Percentiles rank a stretch among this genome's conserved stretches.
Evolutionary conservation across 1,140 invertebrate genomes (phyloP).

Genomic region (Pseudomyrmex concolor): DNA sequence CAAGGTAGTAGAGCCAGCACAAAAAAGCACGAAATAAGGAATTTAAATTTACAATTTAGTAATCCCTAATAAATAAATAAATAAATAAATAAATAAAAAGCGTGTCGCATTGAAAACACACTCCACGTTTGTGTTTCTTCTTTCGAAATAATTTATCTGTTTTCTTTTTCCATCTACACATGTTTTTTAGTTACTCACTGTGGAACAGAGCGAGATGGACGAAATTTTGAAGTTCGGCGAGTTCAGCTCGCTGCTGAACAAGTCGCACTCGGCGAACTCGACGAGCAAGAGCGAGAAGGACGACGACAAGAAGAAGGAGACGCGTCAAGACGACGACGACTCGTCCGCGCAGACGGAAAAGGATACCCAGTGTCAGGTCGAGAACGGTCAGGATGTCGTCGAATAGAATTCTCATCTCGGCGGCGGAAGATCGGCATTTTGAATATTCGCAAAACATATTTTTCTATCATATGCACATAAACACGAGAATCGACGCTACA

Average conservation of each 20-base stretch:
- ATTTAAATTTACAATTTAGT: constrained; percentile 1
- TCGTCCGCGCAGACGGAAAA: constrained; percentile 51
- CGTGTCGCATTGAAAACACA: background rate
- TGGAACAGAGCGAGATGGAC: constrained; percentile 80
- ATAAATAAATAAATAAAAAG: background rate
- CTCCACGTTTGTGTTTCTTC: background rate
- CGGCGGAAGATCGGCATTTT: background rate
- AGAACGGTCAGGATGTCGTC: constrained; percentile 68
- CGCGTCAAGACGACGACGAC: constrained; percentile 41
- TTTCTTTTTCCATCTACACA: background rate
- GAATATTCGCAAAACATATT: constrained; percentile 59
- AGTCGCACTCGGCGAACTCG: constrained; percentile 75
- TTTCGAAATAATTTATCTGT: background rate
- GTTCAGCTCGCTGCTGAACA: constrained; percentile 81
- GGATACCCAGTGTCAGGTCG: constrained; percentile 69
- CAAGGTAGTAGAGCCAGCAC: constrained; percentile 69
- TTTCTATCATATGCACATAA: constrained; percentile 47
- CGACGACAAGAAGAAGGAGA: constrained; percentile 46
- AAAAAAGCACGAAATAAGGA: constrained; percentile 29
- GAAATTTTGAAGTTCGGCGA: constrained; percentile 82
- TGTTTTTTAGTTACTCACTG: constrained; percentile 71
- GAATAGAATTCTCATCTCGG: constrained; percentile 55
- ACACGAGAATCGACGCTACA: constrained; percentile 1
- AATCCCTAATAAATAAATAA: background rate
- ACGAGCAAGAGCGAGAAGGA: constrained; percentile 61